These are phyloP conservation scores for Melopsittacus undulatus DNA, from an alignment of 2,797 vertebrate genomes.

Conservation along the genomic window DNA sequence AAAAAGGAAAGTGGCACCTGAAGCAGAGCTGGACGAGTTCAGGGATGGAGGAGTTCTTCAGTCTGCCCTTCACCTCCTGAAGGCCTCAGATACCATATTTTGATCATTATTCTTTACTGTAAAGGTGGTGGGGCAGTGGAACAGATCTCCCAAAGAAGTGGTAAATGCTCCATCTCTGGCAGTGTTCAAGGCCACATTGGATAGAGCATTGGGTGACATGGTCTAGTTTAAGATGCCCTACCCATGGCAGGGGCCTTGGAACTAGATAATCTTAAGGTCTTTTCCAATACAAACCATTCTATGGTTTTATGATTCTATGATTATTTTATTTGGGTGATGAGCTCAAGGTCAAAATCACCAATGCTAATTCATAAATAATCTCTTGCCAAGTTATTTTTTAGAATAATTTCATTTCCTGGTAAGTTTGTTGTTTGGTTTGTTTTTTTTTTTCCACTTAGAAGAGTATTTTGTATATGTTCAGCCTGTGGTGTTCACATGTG, in stretches of 20 bases:
- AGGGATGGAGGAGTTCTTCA: not conserved
- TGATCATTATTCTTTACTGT: not conserved
- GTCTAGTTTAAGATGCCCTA: not conserved
- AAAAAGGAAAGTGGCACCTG: not conserved
- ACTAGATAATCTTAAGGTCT: not conserved
- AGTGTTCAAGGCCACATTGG: not conserved
- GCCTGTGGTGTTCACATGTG: accelerated
- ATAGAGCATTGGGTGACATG: accelerated
- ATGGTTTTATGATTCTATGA: not conserved
- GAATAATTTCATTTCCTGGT: not conserved
- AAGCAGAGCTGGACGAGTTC: not conserved
- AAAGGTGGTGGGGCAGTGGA: not conserved
- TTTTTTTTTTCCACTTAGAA: not conserved
- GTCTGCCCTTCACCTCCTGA: not conserved
- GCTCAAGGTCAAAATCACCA: not conserved
- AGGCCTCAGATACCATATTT: not conserved
- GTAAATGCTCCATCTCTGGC: not conserved
- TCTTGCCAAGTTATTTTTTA: not conserved
- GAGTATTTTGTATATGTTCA: not conserved
- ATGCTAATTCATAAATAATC: not conserved
- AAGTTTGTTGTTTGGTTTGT: not conserved
- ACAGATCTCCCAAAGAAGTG: not conserved
- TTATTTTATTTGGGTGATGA: not conserved
- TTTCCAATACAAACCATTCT: not conserved
- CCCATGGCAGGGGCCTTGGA: not conserved